Conservation (phyloP, 2,113 vertebrate genomes). For the Leiothrix lutea region DNA sequence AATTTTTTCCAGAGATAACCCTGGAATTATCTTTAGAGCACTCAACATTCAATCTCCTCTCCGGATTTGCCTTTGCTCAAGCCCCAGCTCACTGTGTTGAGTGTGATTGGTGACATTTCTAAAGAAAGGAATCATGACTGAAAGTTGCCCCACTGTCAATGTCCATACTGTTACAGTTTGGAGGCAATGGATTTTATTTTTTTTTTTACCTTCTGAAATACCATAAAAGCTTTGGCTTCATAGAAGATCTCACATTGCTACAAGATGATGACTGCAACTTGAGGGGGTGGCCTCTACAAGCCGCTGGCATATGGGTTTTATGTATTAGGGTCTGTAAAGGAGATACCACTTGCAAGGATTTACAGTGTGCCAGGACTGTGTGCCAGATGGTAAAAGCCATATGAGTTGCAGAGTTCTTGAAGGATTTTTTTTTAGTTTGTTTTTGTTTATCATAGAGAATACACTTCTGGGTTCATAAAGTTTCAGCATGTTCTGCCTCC, state of each 20-base stretch:
- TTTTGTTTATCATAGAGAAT: slow-evolving; percentile 65
- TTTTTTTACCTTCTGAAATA: neutral
- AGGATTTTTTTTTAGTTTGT: slow-evolving; percentile 48
- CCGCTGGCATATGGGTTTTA: slow-evolving; percentile 22
- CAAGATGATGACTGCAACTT: neutral
- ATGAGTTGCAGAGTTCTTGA: neutral
- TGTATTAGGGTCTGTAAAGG: slow-evolving; percentile 21
- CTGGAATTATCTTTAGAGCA: slow-evolving; percentile 33
- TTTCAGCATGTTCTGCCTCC: slow-evolving; percentile 50
- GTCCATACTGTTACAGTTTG: neutral
- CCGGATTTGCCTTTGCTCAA: neutral
- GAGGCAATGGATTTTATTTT: neutral
- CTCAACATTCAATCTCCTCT: neutral
- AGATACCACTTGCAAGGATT: slow-evolving; percentile 52
- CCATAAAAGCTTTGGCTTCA: neutral
- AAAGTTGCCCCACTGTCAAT: neutral
- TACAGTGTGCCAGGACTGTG: slow-evolving; percentile 47
- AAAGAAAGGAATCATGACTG: neutral
- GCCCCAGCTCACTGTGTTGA: neutral
- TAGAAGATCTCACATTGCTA: neutral
- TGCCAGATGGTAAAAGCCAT: slow-evolving; percentile 63
- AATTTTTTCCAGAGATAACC: slow-evolving; percentile 46
- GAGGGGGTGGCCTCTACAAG: neutral
- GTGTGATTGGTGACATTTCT: slow-evolving; percentile 8
- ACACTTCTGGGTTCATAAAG: slow-evolving; percentile 50